Evolutionary conservation across 2,113 vertebrate genomes (phyloP), one percentile per base, ranked within the genome.

Genomic region (Pluvianellus socialis): DNA sequence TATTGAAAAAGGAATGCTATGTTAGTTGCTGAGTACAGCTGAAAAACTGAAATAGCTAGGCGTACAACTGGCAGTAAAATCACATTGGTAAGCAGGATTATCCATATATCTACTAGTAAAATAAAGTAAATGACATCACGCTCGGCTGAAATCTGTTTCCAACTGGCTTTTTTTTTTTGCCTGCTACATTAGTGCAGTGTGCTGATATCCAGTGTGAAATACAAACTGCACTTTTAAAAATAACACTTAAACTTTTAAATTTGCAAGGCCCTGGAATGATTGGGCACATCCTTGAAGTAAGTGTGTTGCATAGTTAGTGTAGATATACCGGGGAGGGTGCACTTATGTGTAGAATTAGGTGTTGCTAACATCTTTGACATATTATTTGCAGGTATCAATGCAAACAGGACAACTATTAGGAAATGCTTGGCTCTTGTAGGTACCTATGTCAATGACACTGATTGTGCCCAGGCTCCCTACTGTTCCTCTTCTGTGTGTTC

Each of bases 61-160:
- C 8, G 24, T 81, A 92, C 35, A 88, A 72, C 86, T 94, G 91
- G 72, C 76, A 92, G 30, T 61, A 40, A 88, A 92, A 91, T 71
- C 52, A 87, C 86, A 61, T 62, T 90, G 67, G 89, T 97, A 95
- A 96, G 56, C 90, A 83, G 90, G 96, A 86, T 96, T 92, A 91
- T 90, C 92, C 38, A 22, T 91, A 42, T 93, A 96, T 90, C 65
- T 98, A 73, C 66, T 59, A 55, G 84, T 88, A 86, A 88, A 96
- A 95, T 70, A 59, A 80, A 95, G 84, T 96, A 90, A 97, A 96
- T 95, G 50, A 71, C 4, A 9, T 95, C 52, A 79, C 38, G 67
- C 44, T 94, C 9, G 0, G 92, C 85, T 97, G 92, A 96, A 97
- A 91, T 91, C 65, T 58, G 75, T 92, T 93, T 94, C 76, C 53